Conservation (phyloP, 2,888 invertebrate genomes). For the Zelleria hepariella region DNA sequence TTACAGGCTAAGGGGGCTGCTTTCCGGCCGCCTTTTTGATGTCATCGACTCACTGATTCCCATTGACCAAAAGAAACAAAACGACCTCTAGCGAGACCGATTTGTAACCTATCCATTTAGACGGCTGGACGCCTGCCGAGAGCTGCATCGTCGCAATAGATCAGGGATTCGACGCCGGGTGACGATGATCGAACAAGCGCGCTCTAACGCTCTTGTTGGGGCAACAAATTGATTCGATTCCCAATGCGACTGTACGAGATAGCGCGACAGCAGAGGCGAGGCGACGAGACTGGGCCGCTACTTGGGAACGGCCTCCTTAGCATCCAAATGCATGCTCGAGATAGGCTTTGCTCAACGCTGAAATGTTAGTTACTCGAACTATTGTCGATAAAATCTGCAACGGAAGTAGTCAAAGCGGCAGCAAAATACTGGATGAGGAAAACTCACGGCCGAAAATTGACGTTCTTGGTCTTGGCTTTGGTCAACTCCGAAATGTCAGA, state of each 20-base stretch:
- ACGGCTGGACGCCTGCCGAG: background rate
- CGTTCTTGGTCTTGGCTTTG: too few relatives aligned
- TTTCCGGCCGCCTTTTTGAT: too few relatives aligned
- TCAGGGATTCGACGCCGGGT: background rate
- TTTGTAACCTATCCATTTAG: background rate
- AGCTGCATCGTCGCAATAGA: background rate
- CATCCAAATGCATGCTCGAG: background rate
- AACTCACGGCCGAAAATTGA: too few relatives aligned
- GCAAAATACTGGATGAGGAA: too few relatives aligned
- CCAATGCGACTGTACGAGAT: slow-evolving; percentile 31
- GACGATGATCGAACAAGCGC: slow-evolving; percentile 18
- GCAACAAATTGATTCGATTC: slow-evolving; percentile 60
- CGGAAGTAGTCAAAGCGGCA: too few relatives aligned
- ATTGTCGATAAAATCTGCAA: too few relatives aligned
- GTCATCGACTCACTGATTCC: too few relatives aligned
- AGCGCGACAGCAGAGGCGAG: background rate
- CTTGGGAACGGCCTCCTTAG: background rate
- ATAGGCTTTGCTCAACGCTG: too few relatives aligned
- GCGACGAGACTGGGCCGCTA: background rate
- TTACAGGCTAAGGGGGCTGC: too few relatives aligned
- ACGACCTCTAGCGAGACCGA: slow-evolving; percentile 20
- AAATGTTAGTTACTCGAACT: too few relatives aligned
- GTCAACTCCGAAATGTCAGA: too few relatives aligned
- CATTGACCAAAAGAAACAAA: slow-evolving; percentile 15
- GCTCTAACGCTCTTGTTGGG: slow-evolving; percentile 25